Evolutionary conservation across 2,888 invertebrate genomes (phyloP).

Genomic region (Xanthostigma xanthostigma): DNA sequence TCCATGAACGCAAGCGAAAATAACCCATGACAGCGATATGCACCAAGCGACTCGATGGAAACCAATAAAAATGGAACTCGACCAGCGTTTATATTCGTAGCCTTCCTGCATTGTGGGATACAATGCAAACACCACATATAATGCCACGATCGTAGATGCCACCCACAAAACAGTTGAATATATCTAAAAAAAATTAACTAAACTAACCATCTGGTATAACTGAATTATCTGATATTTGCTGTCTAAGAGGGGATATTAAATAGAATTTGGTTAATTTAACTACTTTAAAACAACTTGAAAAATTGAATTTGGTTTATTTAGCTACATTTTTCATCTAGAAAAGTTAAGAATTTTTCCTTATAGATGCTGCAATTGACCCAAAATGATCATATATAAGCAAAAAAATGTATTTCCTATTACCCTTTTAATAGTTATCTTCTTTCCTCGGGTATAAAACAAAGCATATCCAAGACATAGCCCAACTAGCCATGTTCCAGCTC

Average conservation of each 20-base stretch:
- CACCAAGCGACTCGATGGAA: conserved; percentile 11
- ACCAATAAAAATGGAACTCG: conserved; percentile 1
- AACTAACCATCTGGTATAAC: no score
- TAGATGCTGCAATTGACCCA: no score
- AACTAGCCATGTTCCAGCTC: conserved; percentile 13
- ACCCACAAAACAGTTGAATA: background rate
- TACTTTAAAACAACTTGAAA: no score
- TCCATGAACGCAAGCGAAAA: conserved; percentile 7
- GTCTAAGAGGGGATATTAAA: no score
- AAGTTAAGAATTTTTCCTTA: no score
- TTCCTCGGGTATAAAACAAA: conserved; percentile 1
- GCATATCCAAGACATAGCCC: conserved; percentile 13
- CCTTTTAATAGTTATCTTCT: background rate
- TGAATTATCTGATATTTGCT: no score
- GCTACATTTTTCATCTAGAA: no score
- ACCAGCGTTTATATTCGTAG: background rate
- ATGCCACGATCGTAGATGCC: background rate
- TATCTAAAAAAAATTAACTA: background rate
- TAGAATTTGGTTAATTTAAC: no score
- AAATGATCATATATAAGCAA: background rate
- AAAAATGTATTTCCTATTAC: background rate
- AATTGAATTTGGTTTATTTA: no score
- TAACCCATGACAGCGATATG: conserved; percentile 9
- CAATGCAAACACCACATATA: background rate
- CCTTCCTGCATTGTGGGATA: background rate